Evolutionary conservation across 2,113 vertebrate species (phyloP), one percentile per base, ranked within the genome.

Genomic region (Cariama cristata): DNA sequence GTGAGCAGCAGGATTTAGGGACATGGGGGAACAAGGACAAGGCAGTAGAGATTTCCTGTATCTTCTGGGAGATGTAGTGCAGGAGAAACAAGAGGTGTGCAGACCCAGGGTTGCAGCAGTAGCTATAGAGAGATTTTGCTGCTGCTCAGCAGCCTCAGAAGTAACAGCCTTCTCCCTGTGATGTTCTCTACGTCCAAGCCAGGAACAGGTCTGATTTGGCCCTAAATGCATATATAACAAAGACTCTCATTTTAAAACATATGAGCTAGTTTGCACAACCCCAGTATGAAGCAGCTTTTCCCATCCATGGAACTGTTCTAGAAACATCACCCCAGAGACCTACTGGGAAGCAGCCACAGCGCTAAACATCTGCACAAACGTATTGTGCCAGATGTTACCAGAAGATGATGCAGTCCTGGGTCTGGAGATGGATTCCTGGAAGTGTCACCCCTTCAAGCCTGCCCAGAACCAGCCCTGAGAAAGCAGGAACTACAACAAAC

Each of bases 201-300:
- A 97, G 90, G 88, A 92, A 56, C 44, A 93, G 88, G 64, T 73
- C 72, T 30, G 38, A 28, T 79, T 89, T 94, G 80, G 79, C 83
- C 88, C 58, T 66, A 84, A 92, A 75, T 53, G 20, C 52, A 60
- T 38, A 32, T 52, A 18, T 33, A 89, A 81, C 33, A 77, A 72
- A 93, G 87, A 42, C 60, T 71, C 76, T 72, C 30, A 13, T 53
- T 90, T 93, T 76, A 66, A 93, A 93, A 89, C 64, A 75, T 30
- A 92, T 42, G 76, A 85, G 52, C 33, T 92, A 80, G 15, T 89
- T 96, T 93, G 89, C 73, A 89, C 44, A 90, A 45, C 8, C 72
- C 47, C 81, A 79, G 88, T 68, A 44, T 52, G 90, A 79, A 86
- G 92, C 79, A 92, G 67, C 55, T 80, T 91, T 94, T 89, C 79